Conservation (phyloP, 2,113 vertebrate genomes). For the Cairina moschata region DNA sequence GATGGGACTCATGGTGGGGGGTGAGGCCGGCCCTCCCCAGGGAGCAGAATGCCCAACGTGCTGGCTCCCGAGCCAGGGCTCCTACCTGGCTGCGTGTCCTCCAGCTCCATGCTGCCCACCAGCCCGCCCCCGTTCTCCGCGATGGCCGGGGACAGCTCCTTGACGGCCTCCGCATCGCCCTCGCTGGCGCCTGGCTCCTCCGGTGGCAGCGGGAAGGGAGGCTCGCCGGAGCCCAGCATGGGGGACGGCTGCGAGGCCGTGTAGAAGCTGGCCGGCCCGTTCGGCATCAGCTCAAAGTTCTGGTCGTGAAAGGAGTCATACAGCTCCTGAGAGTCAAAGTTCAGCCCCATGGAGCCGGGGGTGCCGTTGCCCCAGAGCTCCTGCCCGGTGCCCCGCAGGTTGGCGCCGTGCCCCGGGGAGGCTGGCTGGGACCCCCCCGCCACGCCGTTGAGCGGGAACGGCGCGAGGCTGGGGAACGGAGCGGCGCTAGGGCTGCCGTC, state of each 20-base stretch:
- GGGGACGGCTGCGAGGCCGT: slow-evolving; percentile 71
- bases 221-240: slow-evolving; percentile 66
- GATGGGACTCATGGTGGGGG: accelerated
- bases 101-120: slow-evolving; percentile 78
- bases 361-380: slow-evolving; percentile 90
- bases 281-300: slow-evolving; percentile 79
- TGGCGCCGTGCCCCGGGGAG: slow-evolving; percentile 76
- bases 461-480: slow-evolving; percentile 81
- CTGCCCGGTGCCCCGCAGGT: slow-evolving; percentile 75
- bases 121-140: slow-evolving; percentile 71
- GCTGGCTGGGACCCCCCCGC: slow-evolving; percentile 68
- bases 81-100: slow-evolving; percentile 76
- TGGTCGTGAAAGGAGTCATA: slow-evolving; percentile 81
- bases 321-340: slow-evolving; percentile 83
- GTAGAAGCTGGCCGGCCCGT: slow-evolving; percentile 76
- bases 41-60: accelerated
- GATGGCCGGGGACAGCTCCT: slow-evolving; percentile 60
- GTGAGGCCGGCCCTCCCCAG: background rate
- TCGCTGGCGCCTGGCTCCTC: slow-evolving; percentile 14
- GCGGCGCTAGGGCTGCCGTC: slow-evolving; percentile 74
- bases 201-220: slow-evolving; percentile 66
- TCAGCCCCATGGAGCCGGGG: slow-evolving; percentile 79
- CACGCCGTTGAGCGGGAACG: slow-evolving; percentile 89
- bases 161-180: background rate
- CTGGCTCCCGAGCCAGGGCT: background rate